A percentile compares a stretch with the other conserved stretches of the same genome.
Evolutionary conservation across 2,888 invertebrate genomes (phyloP).

Genomic region (Eilema sororculum): DNA sequence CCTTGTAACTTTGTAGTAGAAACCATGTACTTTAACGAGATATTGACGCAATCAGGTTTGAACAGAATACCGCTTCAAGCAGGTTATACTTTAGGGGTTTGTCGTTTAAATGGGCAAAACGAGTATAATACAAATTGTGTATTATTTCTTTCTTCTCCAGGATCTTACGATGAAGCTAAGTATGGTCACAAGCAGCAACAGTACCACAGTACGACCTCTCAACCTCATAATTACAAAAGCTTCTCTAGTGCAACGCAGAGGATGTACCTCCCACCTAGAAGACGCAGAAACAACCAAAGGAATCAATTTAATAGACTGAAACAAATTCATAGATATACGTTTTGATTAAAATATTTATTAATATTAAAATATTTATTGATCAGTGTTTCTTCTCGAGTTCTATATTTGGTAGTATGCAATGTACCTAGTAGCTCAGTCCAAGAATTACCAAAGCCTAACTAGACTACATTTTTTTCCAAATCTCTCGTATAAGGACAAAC

Average conservation of each 20-base stretch:
- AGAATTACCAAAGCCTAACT: too few species aligned
- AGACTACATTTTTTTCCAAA: too few species aligned
- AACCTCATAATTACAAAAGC: constrained; percentile 31
- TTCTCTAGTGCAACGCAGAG: constrained; percentile 47
- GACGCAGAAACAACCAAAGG: constrained; percentile 7
- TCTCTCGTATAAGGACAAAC: too few species aligned
- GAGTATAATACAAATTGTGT: constrained; percentile 33
- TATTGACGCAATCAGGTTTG: too few species aligned
- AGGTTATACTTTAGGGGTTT: too few species aligned
- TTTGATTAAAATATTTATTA: constrained; percentile 13
- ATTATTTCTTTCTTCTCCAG: constrained; percentile 49
- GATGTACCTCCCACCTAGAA: constrained; percentile 65
- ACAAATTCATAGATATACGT: neutral
- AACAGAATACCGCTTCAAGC: too few species aligned
- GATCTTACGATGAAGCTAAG: constrained; percentile 74
- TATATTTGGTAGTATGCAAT: neutral
- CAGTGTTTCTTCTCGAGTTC: neutral
- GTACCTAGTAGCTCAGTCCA: neutral
- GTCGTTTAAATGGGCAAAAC: too few species aligned
- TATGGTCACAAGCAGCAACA: constrained; percentile 49
- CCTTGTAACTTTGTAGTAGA: too few species aligned
- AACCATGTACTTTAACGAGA: too few species aligned
- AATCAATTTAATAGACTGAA: constrained; percentile 12
- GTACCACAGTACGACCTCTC: constrained; percentile 36
- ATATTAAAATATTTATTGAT: constrained; percentile 12